Conservation (phyloP, 1,140 invertebrate species). For the Hypsibius dujardini region DNA sequence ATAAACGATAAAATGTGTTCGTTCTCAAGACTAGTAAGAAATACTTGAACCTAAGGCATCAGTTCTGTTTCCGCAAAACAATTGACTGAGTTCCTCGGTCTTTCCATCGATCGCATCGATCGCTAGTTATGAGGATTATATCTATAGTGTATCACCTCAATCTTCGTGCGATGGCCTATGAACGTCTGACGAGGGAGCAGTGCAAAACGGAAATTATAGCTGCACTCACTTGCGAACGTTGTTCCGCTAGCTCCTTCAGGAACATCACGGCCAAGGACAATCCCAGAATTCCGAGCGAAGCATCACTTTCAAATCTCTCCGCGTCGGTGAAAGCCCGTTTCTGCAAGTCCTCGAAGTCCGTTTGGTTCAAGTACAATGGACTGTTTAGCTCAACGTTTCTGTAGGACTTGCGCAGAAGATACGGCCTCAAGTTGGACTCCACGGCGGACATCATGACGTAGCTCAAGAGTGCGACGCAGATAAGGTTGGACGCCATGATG, state of each 20-base stretch:
- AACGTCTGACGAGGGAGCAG: too few relatives aligned
- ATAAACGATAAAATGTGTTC: too few relatives aligned
- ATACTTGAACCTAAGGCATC: too few relatives aligned
- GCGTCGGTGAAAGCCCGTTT: background rate
- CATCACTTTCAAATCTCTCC: background rate
- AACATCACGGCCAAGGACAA: background rate
- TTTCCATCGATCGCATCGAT: too few relatives aligned
- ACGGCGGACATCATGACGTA: conserved; percentile 12
- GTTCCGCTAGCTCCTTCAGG: background rate
- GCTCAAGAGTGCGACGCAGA: background rate
- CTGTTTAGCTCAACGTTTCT: background rate
- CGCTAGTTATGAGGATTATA: too few relatives aligned
- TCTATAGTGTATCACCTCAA: too few relatives aligned
- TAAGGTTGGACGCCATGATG: conserved; percentile 10
- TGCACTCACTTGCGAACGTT: background rate
- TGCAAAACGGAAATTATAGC: too few relatives aligned
- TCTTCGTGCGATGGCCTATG: too few relatives aligned
- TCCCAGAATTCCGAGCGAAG: background rate
- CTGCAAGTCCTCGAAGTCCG: background rate
- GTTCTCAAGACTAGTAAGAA: too few relatives aligned
- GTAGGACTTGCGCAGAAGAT: background rate
- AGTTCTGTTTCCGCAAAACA: too few relatives aligned
- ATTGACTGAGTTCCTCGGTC: background rate
- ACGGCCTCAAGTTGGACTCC: background rate
- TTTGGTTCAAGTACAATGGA: background rate